A percentile compares a stretch with the other conserved stretches of the same genome.
phyloP scores from a whole-genome alignment of 2,888 invertebrate genomes.

The Sympetrum striolatum region DNA sequence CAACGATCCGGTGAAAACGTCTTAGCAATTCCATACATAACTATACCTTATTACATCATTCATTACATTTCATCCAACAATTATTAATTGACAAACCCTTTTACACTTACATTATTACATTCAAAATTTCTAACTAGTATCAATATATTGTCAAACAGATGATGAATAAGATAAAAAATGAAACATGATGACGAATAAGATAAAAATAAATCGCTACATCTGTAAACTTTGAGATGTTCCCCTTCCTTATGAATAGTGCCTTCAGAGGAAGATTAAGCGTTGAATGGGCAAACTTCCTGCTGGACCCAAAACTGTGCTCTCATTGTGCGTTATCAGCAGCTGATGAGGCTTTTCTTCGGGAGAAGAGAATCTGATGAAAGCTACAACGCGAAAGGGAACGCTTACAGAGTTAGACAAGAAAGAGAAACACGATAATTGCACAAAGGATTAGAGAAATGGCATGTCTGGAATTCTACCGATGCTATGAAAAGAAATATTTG shows the following conservation, averaged over 20 bases:
- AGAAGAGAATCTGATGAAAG: background rate
- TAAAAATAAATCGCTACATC: too few species aligned
- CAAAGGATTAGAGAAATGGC: background rate
- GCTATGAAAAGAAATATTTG: too few species aligned
- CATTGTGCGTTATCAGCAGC: background rate
- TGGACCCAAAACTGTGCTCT: background rate
- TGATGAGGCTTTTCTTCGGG: background rate
- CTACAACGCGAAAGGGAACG: background rate
- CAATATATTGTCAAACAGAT: too few species aligned
- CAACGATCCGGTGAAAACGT: too few species aligned
- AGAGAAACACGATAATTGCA: background rate
- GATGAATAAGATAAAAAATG: too few species aligned
- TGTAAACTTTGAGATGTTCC: background rate
- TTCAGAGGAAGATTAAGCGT: background rate
- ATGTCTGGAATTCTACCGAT: background rate
- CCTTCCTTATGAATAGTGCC: background rate
- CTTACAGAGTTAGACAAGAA: background rate
- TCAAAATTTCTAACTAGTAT: too few species aligned
- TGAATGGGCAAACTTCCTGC: background rate
- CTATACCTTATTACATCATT: too few species aligned
- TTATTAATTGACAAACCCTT: too few species aligned
- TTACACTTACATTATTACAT: too few species aligned
- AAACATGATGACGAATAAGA: background rate
- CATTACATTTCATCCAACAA: too few species aligned
- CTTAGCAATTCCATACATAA: too few species aligned